Evolutionary conservation across 2,113 vertebrate species (phyloP), one percentile per base, ranked within the genome.

Genomic region (Ceyx melanurus): DNA sequence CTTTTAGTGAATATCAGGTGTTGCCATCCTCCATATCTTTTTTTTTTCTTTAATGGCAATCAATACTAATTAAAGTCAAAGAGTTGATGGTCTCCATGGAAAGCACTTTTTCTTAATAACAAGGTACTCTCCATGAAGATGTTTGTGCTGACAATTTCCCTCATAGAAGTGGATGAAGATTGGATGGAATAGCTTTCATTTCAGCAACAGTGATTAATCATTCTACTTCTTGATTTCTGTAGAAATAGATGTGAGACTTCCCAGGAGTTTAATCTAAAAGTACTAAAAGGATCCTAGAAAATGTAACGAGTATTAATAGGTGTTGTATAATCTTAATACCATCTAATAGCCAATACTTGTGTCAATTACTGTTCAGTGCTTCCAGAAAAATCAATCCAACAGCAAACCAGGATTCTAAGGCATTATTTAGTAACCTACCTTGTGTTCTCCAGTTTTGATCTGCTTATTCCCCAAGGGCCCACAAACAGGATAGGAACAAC

Each of bases 401-500:
- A 42, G 13, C 58, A 65, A 85, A 3, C 6, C 60, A 45, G 5
- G 42, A 31, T 62, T 28, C 12, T 73, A 79, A 84, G 23, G 20
- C 4, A 73, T 92, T 57, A 40, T 65, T 87, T 50, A 71, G 40
- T 23, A 48, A 97, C 98, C 89, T 97, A 99, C 99, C 97, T 97
- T 10, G 95, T 98, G 94, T 99, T 98, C 97, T 99, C 99, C 97
- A 99, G 96, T 43, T 98, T 66, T 57, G 97, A 96, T 92, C 98
- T 98, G 51, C 97, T 95, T 28, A 98, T 91, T 25, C 97, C 97
- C 99, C 99, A 99, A 2, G 99, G 98, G 3, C 97, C 97, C 48
- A 99, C 98, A 81, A 98, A 99, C 31, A 99, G 81, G 58, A 99
- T 82, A 1, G 99, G 99, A 70, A 98, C 98, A 78, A 97, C 99